A percentile compares a stretch with the other conserved stretches of the same genome.
These are phyloP conservation scores for Heliconius eleuchia DNA, from an alignment of 1,140 invertebrate genomes.

Conservation along the genomic window DNA sequence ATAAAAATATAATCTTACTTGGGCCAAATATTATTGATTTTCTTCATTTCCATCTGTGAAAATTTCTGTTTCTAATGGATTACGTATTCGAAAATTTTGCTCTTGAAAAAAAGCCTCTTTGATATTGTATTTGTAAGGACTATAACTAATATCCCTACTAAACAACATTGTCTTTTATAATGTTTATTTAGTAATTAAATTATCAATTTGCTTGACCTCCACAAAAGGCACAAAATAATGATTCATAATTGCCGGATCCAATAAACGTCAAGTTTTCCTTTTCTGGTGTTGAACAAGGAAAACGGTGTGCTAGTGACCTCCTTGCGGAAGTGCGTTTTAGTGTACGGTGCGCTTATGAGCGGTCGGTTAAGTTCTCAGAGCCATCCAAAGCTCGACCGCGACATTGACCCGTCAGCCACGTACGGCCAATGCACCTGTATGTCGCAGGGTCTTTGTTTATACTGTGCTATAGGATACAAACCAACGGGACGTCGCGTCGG, in stretches of 20 bases:
- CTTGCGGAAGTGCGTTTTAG: conserved; percentile 60
- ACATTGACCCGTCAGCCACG: conserved; percentile 75
- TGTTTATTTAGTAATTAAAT: not conserved
- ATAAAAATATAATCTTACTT: too few species aligned
- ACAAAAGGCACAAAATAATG: conserved; percentile 31
- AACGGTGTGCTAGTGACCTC: conserved; percentile 60
- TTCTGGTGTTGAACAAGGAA: conserved; percentile 38
- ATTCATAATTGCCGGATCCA: conserved; percentile 40
- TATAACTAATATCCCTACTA: not conserved
- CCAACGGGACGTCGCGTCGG: conserved; percentile 47
- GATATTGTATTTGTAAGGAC: not conserved
- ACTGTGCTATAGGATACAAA: conserved; percentile 25
- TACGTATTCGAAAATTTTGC: not conserved
- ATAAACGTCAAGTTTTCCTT: conserved; percentile 35
- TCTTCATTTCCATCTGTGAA: not conserved
- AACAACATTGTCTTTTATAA: not conserved
- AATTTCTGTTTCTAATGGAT: too few species aligned
- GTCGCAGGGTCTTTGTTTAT: conserved; percentile 78
- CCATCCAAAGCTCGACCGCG: conserved; percentile 70
- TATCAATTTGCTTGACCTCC: not conserved
- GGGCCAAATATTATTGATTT: too few species aligned
- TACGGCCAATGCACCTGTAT: conserved; percentile 74
- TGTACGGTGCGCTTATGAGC: conserved; percentile 48
- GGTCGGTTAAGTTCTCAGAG: conserved; percentile 65
- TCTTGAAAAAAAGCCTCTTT: too few species aligned